Evolutionary conservation across 2,113 vertebrate species (phyloP), one percentile per base, ranked within the genome.

Genomic region (Oplegnathus fasciatus): DNA sequence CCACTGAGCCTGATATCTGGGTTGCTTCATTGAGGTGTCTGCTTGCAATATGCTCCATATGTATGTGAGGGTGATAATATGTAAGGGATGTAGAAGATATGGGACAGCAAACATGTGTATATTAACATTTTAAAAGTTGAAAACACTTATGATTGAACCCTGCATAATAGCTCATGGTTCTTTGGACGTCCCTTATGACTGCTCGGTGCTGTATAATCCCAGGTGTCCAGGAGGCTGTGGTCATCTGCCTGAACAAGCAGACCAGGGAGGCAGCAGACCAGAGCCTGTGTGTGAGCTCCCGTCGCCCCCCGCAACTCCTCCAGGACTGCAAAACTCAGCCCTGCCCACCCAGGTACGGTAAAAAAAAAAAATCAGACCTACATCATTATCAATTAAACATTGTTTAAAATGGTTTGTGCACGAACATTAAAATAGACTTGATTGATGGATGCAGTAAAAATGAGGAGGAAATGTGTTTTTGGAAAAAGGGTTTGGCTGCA

Each of bases 161-260:
- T 65, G 46, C 26, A 15, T 9, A 26, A 28, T 50, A 24, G 14
- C 15, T 76, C 10, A n/a, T 57, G 48, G 55, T 71, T 81, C 17
- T 75, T 66, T 50, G 20, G 15, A 30, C 26, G 9, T 68, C 6
- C 14, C 34, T 76, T 42, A 15, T 72, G n/a, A 71, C 24, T 24
- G n/a, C 40, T 40, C 6, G 18, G n/a, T 83, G 20, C 54, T 77
- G 52, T 88, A 4, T 85, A 86, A 55, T 82, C 91, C 42, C 94
- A 99, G 98, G 98, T 93, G 94, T 98, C 92, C 98, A 98, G 93
- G 98, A 99, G 93, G 97, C 98, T 15, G 95, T 99, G 88, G 96
- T 99, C 83, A 96, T 97, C 91, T 99, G 98, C 91, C 93, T 98
- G 91, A 99, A 99, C 95, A 98, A 97, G 95, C 97, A 99, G 94